These are phyloP conservation scores for Coracias cyanogaster DNA, from an alignment of 2,797 vertebrate species.

Conservation along the genomic window DNA sequence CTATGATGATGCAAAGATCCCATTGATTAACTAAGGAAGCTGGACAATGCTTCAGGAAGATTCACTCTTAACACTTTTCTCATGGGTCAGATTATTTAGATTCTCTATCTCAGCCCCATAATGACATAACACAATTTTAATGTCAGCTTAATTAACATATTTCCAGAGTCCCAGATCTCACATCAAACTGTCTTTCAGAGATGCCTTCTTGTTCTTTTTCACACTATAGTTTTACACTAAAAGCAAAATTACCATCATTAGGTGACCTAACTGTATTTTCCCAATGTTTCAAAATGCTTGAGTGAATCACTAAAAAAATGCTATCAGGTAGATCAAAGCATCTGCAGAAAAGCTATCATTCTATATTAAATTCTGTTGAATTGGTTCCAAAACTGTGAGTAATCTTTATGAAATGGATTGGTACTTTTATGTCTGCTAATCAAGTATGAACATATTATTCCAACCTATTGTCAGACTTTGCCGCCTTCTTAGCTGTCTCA, in stretches of 20 bases:
- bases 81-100: background rate
- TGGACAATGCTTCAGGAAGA: background rate
- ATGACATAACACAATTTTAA: background rate
- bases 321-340: conserved; percentile 32
- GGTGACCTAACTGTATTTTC: conserved; percentile 25
- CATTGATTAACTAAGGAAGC: background rate
- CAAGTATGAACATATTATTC: background rate
- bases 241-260: background rate
- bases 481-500: background rate
- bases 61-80: background rate
- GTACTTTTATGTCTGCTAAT: background rate
- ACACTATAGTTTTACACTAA: background rate
- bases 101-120: background rate
- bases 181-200: background rate
- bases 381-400: conserved; percentile 6
- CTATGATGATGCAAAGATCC: background rate
- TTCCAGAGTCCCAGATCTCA: background rate
- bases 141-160: background rate
- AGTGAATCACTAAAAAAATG: background rate
- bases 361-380: background rate
- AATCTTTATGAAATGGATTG: conserved; percentile 5
- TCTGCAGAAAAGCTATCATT: background rate
- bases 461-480: background rate
- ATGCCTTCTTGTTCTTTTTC: background rate
- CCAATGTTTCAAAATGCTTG: conserved; percentile 9